phyloP scores from a whole-genome alignment of 2,888 invertebrate genomes.

The Lysandra coridon region DNA sequence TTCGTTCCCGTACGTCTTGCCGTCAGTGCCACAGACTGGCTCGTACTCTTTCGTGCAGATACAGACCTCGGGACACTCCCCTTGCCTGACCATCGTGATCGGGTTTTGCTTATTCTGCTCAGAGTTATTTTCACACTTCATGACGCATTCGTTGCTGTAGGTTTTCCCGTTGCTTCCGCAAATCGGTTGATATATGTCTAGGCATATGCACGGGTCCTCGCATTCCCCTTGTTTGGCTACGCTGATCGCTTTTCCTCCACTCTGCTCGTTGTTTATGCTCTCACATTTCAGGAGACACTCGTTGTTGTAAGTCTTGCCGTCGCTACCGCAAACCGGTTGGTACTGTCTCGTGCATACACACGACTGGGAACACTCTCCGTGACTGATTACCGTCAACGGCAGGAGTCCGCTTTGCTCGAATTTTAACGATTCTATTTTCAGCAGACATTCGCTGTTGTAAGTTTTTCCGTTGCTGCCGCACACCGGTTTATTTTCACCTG shows the following conservation, averaged over 20 bases:
- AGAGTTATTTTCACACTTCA: conserved; percentile 37
- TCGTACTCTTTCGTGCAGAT: conserved; percentile 34
- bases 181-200: conserved; percentile 36
- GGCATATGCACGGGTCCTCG: conserved; percentile 35
- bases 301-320: conserved; percentile 45
- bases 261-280: conserved; percentile 35
- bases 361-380: conserved; percentile 37
- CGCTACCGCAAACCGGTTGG: conserved; percentile 46
- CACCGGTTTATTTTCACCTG: conserved; percentile 37
- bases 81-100: conserved; percentile 12
- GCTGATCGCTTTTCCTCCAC: conserved; percentile 30
- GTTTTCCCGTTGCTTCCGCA: conserved; percentile 42
- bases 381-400: neutral
- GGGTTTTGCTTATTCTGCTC: conserved; percentile 25
- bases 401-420: conserved; percentile 21
- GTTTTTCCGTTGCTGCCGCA: conserved; percentile 42
- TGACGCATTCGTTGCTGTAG: conserved; percentile 40
- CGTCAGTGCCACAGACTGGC: conserved; percentile 48
- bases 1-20: conserved; percentile 47
- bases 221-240: conserved; percentile 35
- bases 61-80: conserved; percentile 32
- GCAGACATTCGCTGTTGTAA: conserved; percentile 35
- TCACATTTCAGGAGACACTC: conserved; percentile 41
- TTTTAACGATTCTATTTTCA: conserved; percentile 35
- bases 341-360: conserved; percentile 38